These are phyloP conservation scores for Nephrotoma guestfalica DNA, from an alignment of 2,888 invertebrate species.

Conservation along the genomic window DNA sequence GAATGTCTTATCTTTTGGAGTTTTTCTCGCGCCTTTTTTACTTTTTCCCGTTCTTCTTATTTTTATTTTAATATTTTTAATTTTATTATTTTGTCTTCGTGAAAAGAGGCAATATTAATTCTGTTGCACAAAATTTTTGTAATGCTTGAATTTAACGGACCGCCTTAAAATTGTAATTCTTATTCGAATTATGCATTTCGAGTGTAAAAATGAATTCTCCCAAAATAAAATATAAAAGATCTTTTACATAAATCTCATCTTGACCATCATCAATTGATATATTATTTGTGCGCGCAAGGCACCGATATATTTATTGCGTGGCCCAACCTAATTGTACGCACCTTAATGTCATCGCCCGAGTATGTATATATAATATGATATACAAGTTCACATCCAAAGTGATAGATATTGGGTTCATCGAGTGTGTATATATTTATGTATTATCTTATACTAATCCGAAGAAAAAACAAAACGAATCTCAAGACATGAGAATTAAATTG, in stretches of 20 bases:
- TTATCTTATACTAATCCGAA: neutral
- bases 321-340: neutral
- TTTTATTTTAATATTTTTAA: neutral
- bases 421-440: no score
- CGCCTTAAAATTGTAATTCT: neutral
- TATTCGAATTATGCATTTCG: neutral
- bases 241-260: neutral
- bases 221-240: neutral
- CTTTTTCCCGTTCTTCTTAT: neutral
- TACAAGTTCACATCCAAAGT: neutral
- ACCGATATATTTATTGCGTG: neutral
- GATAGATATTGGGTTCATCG: neutral
- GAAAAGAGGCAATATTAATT: neutral
- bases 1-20: neutral
- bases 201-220: neutral
- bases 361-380: no score
- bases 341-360: neutral
- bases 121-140: neutral
- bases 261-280: neutral
- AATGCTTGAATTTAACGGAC: neutral
- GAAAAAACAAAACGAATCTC: neutral
- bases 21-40: neutral
- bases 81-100: neutral
- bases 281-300: neutral
- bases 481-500: neutral